These are phyloP conservation scores for Drosophila mimica DNA, from an alignment of 2,888 invertebrate species.

Conservation along the genomic window DNA sequence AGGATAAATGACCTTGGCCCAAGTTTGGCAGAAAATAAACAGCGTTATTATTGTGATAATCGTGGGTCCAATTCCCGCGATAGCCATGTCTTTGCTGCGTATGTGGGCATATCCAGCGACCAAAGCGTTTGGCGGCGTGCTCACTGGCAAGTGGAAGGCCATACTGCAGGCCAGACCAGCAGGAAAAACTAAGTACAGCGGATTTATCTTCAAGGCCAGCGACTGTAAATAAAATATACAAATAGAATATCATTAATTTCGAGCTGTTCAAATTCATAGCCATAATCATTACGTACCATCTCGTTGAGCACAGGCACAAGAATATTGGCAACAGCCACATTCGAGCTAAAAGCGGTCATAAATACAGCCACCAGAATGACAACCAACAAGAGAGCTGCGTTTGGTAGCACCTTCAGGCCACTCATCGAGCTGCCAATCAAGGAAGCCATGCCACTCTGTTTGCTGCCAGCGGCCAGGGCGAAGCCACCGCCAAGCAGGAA, in stretches of 20 bases:
- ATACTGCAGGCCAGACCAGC: constrained; percentile 95
- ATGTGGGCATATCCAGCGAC: constrained; percentile 94
- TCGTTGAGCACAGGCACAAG: constrained; percentile 93
- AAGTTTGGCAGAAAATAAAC: constrained; percentile 90
- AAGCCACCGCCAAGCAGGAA: constrained; percentile 96
- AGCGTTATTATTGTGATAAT: constrained; percentile 90
- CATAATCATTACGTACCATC: constrained; percentile 86
- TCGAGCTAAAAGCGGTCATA: constrained; percentile 95
- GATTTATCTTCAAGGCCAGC: constrained; percentile 90
- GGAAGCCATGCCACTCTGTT: constrained; percentile 91
- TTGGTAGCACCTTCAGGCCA: constrained; percentile 88
- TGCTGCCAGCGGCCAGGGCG: constrained; percentile 94
- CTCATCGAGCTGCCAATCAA: constrained; percentile 90
- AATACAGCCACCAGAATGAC: constrained; percentile 91
- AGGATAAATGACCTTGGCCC: constrained; percentile 89
- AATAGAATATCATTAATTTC: not conserved
- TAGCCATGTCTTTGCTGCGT: constrained; percentile 91
- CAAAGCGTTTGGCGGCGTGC: constrained; percentile 97
- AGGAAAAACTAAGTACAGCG: constrained; percentile 95
- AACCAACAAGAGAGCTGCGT: constrained; percentile 89
- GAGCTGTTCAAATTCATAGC: not conserved
- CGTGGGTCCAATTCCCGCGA: constrained; percentile 92
- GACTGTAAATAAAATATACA: constrained; percentile 86
- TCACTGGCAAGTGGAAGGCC: constrained; percentile 97
- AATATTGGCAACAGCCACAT: constrained; percentile 95